These are phyloP conservation scores for Hippocampus mohnikei DNA, from an alignment of 2,113 vertebrate genomes.

Conservation along the genomic window DNA sequence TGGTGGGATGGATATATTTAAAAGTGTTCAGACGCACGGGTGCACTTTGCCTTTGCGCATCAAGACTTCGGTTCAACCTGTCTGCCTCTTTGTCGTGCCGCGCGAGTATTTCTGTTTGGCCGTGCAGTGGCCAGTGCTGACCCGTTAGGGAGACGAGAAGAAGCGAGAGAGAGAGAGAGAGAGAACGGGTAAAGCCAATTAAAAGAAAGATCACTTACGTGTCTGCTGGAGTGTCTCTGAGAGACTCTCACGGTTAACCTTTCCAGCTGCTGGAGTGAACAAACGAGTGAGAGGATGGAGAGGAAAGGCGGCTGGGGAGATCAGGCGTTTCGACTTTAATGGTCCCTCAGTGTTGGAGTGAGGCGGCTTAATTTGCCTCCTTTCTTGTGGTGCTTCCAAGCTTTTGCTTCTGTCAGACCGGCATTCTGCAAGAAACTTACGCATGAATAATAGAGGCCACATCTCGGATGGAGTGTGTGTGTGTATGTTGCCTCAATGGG, in stretches of 20 bases:
- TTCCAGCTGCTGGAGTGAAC: conserved; percentile 63
- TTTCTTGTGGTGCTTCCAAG: conserved; percentile 54
- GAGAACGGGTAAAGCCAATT: conserved; percentile 73
- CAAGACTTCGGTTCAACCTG: conserved; percentile 56
- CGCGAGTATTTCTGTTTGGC: conserved; percentile 53
- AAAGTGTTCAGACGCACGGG: conserved; percentile 31
- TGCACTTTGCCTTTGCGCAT: conserved; percentile 34
- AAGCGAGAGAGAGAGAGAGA: conserved; percentile 27
- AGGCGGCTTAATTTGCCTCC: conserved; percentile 71
- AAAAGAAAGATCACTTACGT: conserved; percentile 78
- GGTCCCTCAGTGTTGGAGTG: conserved; percentile 63
- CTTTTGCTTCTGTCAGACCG: conserved; percentile 54
- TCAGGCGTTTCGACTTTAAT: conserved; percentile 68
- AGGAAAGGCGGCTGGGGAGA: conserved; percentile 62
- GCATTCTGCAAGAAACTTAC: conserved; percentile 36
- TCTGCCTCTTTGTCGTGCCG: conserved; percentile 27
- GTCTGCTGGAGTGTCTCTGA: conserved; percentile 71
- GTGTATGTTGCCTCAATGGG: conserved; percentile 6
- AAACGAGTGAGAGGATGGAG: conserved; percentile 62
- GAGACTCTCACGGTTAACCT: conserved; percentile 72
- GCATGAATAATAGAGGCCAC: conserved; percentile 43
- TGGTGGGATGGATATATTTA: conserved; percentile 58
- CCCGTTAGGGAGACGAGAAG: conserved; percentile 60
- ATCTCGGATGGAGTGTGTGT: conserved; percentile 13
- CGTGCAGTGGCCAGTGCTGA: conserved; percentile 61